Conservation (phyloP, 1,140 invertebrate genomes). For the Cydia fagiglandana region DNA sequence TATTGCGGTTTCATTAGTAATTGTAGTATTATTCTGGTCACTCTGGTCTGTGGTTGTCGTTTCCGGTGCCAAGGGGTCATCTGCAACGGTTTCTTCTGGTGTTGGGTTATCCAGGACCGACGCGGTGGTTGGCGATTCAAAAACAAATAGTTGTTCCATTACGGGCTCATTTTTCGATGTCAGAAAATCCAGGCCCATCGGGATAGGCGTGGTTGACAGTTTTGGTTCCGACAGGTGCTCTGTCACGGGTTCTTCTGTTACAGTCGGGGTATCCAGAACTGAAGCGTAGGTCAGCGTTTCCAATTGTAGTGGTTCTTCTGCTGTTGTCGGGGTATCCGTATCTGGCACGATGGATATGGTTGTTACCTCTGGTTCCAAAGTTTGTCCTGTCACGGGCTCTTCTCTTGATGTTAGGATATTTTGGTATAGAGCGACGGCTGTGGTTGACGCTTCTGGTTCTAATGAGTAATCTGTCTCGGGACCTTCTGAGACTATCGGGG, state of each 20-base stretch:
- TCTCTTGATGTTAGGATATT: background rate
- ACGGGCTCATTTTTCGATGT: background rate
- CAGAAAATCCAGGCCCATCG: background rate
- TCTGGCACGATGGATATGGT: background rate
- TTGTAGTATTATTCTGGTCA: background rate
- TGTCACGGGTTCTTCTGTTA: background rate
- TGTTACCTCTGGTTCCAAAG: background rate
- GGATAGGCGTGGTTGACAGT: background rate
- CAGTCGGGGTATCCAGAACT: no score
- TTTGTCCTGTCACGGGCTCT: background rate
- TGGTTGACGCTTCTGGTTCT: background rate
- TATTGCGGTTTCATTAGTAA: background rate
- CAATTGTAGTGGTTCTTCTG: background rate
- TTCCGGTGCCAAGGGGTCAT: background rate
- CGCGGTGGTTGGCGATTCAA: background rate
- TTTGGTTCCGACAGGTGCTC: background rate
- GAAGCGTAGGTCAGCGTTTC: background rate
- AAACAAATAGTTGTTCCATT: background rate
- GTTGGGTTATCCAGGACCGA: no score
- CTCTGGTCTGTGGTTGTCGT: background rate
- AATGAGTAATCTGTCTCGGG: background rate
- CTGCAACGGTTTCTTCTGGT: no score
- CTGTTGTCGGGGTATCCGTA: background rate
- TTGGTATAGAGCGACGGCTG: background rate
- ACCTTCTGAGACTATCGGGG: background rate